A percentile compares a stretch with the other conserved stretches of the same genome.
These are phyloP conservation scores for Recurvirostra avosetta DNA, from an alignment of 2,113 vertebrate genomes.

Conservation along the genomic window DNA sequence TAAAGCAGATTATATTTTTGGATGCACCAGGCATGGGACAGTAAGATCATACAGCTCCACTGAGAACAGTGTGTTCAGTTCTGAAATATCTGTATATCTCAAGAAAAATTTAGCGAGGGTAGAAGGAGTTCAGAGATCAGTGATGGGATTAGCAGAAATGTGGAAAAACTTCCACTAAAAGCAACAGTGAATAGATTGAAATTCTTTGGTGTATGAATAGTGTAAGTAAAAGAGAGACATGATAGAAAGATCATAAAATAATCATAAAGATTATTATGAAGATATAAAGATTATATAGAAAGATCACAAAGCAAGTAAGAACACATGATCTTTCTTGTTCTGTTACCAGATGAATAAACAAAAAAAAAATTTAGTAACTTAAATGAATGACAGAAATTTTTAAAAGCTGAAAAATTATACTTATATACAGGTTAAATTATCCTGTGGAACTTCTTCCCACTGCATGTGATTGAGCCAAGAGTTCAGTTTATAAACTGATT, in stretches of 20 bases:
- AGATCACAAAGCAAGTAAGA: background rate
- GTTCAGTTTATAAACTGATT: background rate
- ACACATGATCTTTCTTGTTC: background rate
- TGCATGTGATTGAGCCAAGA: background rate
- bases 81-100: background rate
- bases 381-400: background rate
- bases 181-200: background rate
- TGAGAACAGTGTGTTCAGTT: background rate
- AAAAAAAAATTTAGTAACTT: background rate
- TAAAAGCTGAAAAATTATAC: background rate
- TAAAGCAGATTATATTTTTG: slow-evolving; percentile 28
- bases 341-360: background rate
- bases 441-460: background rate
- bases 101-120: background rate
- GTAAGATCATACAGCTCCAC: background rate
- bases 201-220: background rate
- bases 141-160: slow-evolving; percentile 13
- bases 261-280: background rate
- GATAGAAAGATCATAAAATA: background rate
- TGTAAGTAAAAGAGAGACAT: background rate
- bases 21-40: background rate
- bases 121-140: background rate
- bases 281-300: background rate
- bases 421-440: background rate
- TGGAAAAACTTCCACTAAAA: slow-evolving; percentile 8